Conservation (phyloP, 2,797 vertebrate genomes). For the Cryptoblepharus egeriae region DNA sequence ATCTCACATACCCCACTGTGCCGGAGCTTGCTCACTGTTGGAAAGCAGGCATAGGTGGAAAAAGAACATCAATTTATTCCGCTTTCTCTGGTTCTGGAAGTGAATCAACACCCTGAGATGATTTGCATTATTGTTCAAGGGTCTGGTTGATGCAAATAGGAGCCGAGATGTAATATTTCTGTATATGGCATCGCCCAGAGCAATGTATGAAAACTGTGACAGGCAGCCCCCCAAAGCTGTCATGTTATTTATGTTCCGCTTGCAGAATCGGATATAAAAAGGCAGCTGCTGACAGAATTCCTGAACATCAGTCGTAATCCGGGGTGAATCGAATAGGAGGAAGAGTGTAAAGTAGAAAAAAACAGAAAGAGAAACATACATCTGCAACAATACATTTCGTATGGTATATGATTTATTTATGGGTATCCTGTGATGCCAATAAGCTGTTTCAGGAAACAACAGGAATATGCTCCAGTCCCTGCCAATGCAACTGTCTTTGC, state of each 20-base stretch:
- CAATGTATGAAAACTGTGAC: slow-evolving; percentile 67
- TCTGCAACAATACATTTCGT: slow-evolving; percentile 14
- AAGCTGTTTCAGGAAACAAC: slow-evolving; percentile 37
- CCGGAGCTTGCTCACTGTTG: slow-evolving; percentile 35
- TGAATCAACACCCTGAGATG: slow-evolving; percentile 67
- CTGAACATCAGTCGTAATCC: slow-evolving; percentile 65
- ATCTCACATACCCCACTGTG: slow-evolving; percentile 13
- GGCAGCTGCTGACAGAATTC: slow-evolving; percentile 68
- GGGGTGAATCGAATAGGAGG: slow-evolving; percentile 53
- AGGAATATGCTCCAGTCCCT: neutral
- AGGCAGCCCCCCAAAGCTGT: slow-evolving; percentile 71
- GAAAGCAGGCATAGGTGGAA: slow-evolving; percentile 44
- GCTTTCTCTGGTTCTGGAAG: slow-evolving; percentile 56
- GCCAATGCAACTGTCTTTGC: slow-evolving; percentile 24
- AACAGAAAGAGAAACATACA: slow-evolving; percentile 14
- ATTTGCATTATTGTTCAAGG: slow-evolving; percentile 70
- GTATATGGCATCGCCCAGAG: slow-evolving; percentile 72
- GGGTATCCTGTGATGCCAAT: slow-evolving; percentile 48
- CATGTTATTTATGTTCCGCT: slow-evolving; percentile 72
- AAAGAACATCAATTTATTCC: slow-evolving; percentile 61
- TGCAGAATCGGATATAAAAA: slow-evolving; percentile 67
- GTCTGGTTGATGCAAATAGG: slow-evolving; percentile 72
- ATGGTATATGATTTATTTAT: slow-evolving; percentile 21
- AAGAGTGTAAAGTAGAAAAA: slow-evolving; percentile 39
- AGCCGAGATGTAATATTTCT: slow-evolving; percentile 69